Evolutionary conservation across 2,888 invertebrate genomes (phyloP), one percentile per base, ranked within the genome.

Genomic region (Argyra leucocephala): DNA sequence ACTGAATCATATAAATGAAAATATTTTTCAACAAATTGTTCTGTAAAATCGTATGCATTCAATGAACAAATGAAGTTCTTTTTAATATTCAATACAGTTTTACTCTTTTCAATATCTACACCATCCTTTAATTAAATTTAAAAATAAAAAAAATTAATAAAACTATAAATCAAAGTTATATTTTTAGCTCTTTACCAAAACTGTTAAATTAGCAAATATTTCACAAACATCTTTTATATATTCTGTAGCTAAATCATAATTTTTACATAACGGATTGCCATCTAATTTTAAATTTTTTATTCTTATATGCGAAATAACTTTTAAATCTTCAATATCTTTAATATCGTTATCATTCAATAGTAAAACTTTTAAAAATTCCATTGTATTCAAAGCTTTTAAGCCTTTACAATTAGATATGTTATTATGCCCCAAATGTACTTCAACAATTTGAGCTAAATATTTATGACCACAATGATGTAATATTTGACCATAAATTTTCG

Each of bases 261-360:
- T 66, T 48, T 57, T 57, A 60, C 70, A 70, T 1, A 70, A 58
- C 62, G 70, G 70, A 69, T 70, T 70, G n/a, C 68, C 69, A 59
- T 68, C 66, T 3, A 70, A 57, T 12, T 36, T 48, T 3, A 70
- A 62, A 10, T 67, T 64, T 10, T 57, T 68, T 4, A 70, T 64
- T 10, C 64, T 63, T 59, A 22, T 23, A 58, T 68, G 68, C 7
- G 66, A 63, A 1, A 70, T 61, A 23, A 24, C 22, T 21, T 63
- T 62, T 22, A 70, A 64, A 22, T 69, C 67, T 1, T 57, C 22
- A 1, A 70, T 21, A 21, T 37, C 58, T 58, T 66, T 66, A 18
- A 70, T 66, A 26, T 57, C 12, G 67, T 70, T 70, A 59, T 67
- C 58, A 18, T 67, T 66, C 9, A 70, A 64, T 64, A 69, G 66